phyloP scores from a whole-genome alignment of 2,797 vertebrate genomes.

The Falco novaeseelandiae region DNA sequence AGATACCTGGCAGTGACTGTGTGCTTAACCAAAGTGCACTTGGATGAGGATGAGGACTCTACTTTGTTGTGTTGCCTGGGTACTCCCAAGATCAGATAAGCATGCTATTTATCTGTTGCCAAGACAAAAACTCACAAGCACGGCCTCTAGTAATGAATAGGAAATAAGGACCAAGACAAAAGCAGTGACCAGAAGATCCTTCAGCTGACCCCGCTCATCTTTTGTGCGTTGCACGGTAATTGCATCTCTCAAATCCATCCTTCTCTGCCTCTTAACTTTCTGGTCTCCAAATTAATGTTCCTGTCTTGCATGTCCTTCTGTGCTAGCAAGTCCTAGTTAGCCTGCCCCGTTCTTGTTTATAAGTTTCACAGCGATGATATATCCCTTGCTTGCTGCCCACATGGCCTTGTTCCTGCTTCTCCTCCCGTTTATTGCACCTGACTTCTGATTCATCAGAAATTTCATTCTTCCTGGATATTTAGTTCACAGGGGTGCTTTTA shows the following conservation, averaged over 20 bases:
- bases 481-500: neutral
- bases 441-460: neutral
- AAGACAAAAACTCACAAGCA: neutral
- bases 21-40: neutral
- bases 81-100: neutral
- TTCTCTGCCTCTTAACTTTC: neutral
- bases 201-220: neutral
- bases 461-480: neutral
- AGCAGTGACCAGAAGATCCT: neutral
- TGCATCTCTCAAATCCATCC: neutral
- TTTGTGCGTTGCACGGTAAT: neutral
- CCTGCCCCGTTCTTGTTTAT: neutral
- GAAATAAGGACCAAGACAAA: neutral
- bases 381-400: neutral
- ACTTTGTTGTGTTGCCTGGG: neutral
- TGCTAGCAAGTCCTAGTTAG: neutral
- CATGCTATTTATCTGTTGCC: neutral
- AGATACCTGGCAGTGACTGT: neutral
- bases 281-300: neutral
- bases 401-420: neutral
- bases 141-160: neutral
- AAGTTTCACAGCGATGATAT: rapidly evolving
- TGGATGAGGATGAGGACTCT: neutral
- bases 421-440: neutral
- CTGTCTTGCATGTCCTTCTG: neutral